phyloP scores from a whole-genome alignment of 2,888 invertebrate species.

The Lathronympha strigana region DNA sequence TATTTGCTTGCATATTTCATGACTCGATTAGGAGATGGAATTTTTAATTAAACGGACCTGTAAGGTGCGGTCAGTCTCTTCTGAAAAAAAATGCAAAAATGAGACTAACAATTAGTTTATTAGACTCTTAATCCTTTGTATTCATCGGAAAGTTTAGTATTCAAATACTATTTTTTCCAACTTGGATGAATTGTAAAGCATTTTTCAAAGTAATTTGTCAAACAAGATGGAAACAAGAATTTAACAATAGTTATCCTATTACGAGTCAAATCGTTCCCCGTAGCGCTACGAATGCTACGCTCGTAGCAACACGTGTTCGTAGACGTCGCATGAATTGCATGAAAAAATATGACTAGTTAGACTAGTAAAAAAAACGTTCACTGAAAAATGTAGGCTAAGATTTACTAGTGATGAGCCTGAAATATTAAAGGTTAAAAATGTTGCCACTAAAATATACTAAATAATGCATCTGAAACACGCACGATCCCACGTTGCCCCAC shows the following conservation, averaged over 20 bases:
- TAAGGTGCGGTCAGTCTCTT: slow-evolving; percentile 71
- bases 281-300: slow-evolving; percentile 62
- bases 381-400: background rate
- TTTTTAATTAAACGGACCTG: slow-evolving; percentile 82
- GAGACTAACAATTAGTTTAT: background rate
- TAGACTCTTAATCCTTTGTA: too few species aligned
- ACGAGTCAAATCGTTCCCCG: slow-evolving; percentile 38
- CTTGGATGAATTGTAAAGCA: background rate
- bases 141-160: too few species aligned
- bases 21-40: slow-evolving; percentile 84
- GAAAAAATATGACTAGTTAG: slow-evolving; percentile 20
- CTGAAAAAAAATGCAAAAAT: slow-evolving; percentile 17
- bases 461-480: slow-evolving; percentile 64
- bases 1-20: slow-evolving; percentile 85
- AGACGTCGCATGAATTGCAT: slow-evolving; percentile 33
- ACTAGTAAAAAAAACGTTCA: slow-evolving; percentile 12
- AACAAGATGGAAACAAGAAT: background rate
- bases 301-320: slow-evolving; percentile 43
- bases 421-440: slow-evolving; percentile 39
- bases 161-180: background rate
- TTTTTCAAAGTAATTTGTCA: background rate
- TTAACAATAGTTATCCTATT: slow-evolving; percentile 4
- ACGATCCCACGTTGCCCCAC: slow-evolving; percentile 46
- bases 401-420: slow-evolving; percentile 18
- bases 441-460: slow-evolving; percentile 52